These are phyloP conservation scores for Scotopteryx bipunctaria DNA, from an alignment of 2,888 invertebrate genomes.

Conservation along the genomic window DNA sequence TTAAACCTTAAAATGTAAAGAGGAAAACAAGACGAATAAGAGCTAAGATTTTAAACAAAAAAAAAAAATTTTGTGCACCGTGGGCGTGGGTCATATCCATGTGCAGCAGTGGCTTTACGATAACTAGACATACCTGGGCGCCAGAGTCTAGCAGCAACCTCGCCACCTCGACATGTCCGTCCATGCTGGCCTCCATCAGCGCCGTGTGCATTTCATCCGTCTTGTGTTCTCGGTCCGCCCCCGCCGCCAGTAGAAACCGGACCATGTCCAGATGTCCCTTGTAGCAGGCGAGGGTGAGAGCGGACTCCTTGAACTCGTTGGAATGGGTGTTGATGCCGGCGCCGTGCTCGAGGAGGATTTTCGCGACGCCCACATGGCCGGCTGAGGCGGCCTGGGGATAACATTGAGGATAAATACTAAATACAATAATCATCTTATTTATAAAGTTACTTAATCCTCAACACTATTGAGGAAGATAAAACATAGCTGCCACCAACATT, in stretches of 20 bases:
- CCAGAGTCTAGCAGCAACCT: slow-evolving; percentile 96
- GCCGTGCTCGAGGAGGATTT: slow-evolving; percentile 94
- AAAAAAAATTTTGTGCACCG: too few relatives aligned
- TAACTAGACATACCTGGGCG: slow-evolving; percentile 94
- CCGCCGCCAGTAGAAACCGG: slow-evolving; percentile 96
- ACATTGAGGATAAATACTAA: slow-evolving; percentile 11
- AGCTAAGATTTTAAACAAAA: too few relatives aligned
- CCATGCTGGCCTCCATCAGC: slow-evolving; percentile 99
- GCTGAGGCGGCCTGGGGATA: slow-evolving; percentile 91
- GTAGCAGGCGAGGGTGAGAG: slow-evolving; percentile 96
- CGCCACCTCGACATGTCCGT: slow-evolving; percentile 99
- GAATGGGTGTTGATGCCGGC: slow-evolving; percentile 99
- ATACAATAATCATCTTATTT: slow-evolving; percentile 1
- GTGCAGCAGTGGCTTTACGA: too few relatives aligned
- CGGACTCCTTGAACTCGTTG: slow-evolving; percentile 99
- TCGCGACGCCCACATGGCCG: slow-evolving; percentile 96
- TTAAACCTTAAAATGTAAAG: too few relatives aligned
- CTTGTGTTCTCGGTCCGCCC: slow-evolving; percentile 98
- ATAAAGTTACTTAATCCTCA: too few relatives aligned
- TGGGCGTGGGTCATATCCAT: too few relatives aligned
- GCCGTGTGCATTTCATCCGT: slow-evolving; percentile 99
- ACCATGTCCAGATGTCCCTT: slow-evolving; percentile 99
- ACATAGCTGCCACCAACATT: too few relatives aligned
- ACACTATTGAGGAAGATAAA: too few relatives aligned
- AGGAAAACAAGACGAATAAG: too few relatives aligned